These are phyloP conservation scores for Aptenodytes patagonicus DNA, from an alignment of 2,113 vertebrate genomes.

Conservation along the genomic window DNA sequence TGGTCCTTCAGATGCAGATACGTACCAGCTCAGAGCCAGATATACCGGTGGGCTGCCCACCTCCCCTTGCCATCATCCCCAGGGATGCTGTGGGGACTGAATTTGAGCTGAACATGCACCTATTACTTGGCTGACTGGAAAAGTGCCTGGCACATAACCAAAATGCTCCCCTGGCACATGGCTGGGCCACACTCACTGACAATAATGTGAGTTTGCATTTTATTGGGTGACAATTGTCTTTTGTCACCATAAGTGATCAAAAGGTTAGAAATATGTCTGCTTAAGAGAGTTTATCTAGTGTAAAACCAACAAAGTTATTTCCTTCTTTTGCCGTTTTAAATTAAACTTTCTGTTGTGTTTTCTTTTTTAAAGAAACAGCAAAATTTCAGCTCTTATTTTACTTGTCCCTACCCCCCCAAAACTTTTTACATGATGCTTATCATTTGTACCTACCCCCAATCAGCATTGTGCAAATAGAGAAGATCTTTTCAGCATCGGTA, in stretches of 20 bases:
- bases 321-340: neutral
- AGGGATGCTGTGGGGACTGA: neutral
- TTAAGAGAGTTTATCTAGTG: neutral
- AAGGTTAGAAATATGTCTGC: neutral
- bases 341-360: neutral
- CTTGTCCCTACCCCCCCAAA: neutral
- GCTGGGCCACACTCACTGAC: neutral
- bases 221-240: neutral
- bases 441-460: conserved; percentile 83
- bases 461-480: conserved; percentile 97
- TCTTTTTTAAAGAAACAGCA: neutral
- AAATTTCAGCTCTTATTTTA: neutral
- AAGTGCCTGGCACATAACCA: neutral
- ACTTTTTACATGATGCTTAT: neutral
- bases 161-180: neutral
- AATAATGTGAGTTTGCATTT: neutral
- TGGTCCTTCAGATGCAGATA: neutral
- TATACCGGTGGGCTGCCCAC: neutral
- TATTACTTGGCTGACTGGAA: neutral
- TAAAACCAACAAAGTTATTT: neutral
- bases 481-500: conserved; percentile 95
- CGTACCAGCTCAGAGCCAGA: neutral
- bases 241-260: neutral
- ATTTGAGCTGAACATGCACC: rapidly evolving
- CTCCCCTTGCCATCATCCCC: neutral